Conservation (phyloP, 1,140 invertebrate species). For the Reticulitermes speratus region DNA sequence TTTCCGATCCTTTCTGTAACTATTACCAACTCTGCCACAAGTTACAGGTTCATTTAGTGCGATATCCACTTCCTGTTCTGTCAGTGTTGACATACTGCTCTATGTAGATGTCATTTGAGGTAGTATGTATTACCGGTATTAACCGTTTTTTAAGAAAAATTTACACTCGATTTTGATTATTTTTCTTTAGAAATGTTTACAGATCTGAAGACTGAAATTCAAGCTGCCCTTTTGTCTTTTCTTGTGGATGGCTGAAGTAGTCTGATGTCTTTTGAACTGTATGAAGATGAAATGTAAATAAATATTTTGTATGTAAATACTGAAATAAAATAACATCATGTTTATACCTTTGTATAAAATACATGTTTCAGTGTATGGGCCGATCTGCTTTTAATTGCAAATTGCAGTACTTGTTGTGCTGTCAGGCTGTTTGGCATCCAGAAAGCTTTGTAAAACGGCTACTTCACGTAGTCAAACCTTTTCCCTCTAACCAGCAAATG, state of each 20-base stretch:
- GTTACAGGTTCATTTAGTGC: neutral
- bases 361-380: neutral
- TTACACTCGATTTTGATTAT: neutral
- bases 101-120: neutral
- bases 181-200: neutral
- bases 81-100: neutral
- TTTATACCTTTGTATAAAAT: neutral
- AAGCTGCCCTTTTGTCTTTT: neutral
- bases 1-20: neutral
- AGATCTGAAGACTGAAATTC: constrained; percentile 14
- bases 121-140: neutral
- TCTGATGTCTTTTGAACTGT: neutral
- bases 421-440: no score
- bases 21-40: neutral
- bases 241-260: neutral
- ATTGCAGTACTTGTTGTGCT: no score
- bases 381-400: no score
- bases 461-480: no score
- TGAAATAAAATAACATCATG: constrained; percentile 1
- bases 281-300: neutral
- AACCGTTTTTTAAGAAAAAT: neutral
- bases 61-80: neutral
- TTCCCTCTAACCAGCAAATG: no score
- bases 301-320: neutral
- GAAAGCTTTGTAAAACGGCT: no score